Evolutionary conservation across 2,113 vertebrate species (phyloP), one percentile per base, ranked within the genome.

Genomic region (Urocynchramus pylzowi): DNA sequence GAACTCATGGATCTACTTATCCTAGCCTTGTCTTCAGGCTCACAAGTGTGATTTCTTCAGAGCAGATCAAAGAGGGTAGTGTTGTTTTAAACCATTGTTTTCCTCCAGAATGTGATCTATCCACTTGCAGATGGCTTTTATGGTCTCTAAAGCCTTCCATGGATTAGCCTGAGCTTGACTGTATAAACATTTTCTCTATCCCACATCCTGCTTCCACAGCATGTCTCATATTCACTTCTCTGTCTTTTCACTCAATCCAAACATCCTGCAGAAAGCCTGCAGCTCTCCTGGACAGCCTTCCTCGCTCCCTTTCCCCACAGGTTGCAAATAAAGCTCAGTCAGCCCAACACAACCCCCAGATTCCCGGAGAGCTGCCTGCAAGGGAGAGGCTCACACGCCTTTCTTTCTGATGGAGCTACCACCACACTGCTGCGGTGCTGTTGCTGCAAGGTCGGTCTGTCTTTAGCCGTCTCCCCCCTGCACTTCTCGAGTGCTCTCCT

Each of bases 171-270:
- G 77, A 21, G 2, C 75, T 41, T 49, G 71, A 27, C 80, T 90
- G 76, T 49, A 42, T 95, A 96, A 94, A 96, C 90, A 95, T 84
- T 74, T 79, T 86, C 90, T 84, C 69, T 52, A 41, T 87, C 86
- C 92, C 92, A 94, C 96, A 95, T 95, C 96, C 96, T 96, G 93
- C 88, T 94, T 96, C 93, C 95, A 77, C 79, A 59, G 64, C 79
- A 5, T 70, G 82, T 14, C 93, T 96, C 12, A 1, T 67, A 50
- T 60, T 95, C 24, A 0, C 52, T 79, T 47, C 84, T 87, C 85
- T 44, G 45, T 83, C 90, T 63, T 86, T 70, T 83, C 10, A 1
- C 63, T 77, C 87, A 52, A 53, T 80, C 85, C 80, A 96, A 96
- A 95, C 93, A 96, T 96, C 90, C 92, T 96, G 93, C 92, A 94